phyloP scores from a whole-genome alignment of 2,113 vertebrate genomes.

The Erpornis zantholeuca region DNA sequence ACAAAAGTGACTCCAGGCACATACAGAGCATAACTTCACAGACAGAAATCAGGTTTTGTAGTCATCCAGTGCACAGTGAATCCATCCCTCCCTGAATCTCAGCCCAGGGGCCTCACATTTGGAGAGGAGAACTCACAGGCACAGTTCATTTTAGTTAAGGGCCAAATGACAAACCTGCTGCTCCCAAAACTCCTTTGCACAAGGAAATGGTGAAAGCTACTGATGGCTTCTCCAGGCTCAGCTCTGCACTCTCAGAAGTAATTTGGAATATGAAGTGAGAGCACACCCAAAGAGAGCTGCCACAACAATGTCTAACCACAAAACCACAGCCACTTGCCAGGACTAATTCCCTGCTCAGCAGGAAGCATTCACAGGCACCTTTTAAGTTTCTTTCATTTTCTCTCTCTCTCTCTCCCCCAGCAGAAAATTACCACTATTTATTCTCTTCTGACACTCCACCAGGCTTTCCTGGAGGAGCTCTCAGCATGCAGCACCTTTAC shows the following conservation, averaged over 20 bases:
- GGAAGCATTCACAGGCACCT: not conserved
- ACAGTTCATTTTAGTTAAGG: not conserved
- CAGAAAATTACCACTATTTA: not conserved
- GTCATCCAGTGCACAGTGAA: not conserved
- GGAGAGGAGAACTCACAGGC: not conserved
- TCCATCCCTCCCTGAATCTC: not conserved
- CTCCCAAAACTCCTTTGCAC: not conserved
- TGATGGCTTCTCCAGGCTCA: not conserved
- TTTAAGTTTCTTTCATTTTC: not conserved
- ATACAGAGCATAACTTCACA: not conserved
- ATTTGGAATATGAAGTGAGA: not conserved
- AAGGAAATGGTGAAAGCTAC: not conserved
- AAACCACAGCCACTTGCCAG: not conserved
- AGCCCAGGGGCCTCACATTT: not conserved
- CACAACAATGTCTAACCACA: slow-evolving; percentile 8
- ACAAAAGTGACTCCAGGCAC: not conserved
- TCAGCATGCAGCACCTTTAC: not conserved
- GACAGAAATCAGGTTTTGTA: not conserved
- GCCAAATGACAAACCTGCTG: not conserved
- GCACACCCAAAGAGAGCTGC: slow-evolving; percentile 9
- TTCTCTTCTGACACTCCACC: not conserved
- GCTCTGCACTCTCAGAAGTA: not conserved
- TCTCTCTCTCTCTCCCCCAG: not conserved
- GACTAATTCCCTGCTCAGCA: slow-evolving; percentile 8
- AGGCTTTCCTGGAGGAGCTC: not conserved